phyloP scores from a whole-genome alignment of 2,797 vertebrate species.

The Babyrousa celebensis region DNA sequence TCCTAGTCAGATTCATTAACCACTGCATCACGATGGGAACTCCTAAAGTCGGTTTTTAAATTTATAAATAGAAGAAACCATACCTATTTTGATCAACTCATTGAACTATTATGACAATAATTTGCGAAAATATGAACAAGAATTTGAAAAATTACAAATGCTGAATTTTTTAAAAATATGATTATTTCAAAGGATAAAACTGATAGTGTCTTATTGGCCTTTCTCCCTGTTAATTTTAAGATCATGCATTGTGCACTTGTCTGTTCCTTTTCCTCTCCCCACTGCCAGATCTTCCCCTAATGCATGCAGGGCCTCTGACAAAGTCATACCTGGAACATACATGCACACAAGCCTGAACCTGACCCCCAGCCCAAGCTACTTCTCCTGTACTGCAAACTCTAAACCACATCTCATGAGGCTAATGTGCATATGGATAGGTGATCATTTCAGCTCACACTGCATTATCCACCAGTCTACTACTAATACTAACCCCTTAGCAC shows the following conservation, averaged over 20 bases:
- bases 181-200: background rate
- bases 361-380: background rate
- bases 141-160: background rate
- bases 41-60: too few species aligned
- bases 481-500: background rate
- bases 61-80: background rate
- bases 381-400: background rate
- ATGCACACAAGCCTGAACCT: background rate
- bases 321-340: background rate
- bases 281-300: background rate
- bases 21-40: too few species aligned
- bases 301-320: background rate
- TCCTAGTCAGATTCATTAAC: too few species aligned
- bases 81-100: background rate
- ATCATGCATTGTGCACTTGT: background rate
- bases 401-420: background rate
- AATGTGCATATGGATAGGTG: rapidly evolving
- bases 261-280: background rate
- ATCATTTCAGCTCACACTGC: background rate
- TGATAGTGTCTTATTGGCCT: background rate
- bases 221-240: background rate
- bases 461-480: rapidly evolving
- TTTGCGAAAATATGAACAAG: background rate
- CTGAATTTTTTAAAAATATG: background rate
- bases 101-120: background rate